Base-by-base conservation (phyloP, 2,888 invertebrate genomes). In the Dusona sp. region DNA sequence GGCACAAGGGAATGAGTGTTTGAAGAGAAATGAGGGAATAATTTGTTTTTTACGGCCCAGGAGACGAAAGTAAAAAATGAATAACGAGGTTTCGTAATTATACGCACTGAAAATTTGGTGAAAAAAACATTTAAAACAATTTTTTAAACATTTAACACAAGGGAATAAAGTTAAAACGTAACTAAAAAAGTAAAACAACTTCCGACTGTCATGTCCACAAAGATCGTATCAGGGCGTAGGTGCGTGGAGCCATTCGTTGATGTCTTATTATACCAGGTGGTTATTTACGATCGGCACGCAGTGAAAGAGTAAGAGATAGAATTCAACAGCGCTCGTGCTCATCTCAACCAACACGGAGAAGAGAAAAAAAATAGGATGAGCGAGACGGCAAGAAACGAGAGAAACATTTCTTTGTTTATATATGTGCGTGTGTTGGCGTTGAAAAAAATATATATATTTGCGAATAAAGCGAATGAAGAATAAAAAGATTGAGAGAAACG, bases 181-280 rank as follows among this genome's bases (percentile, higher is more conserved):
- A 61, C 4, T 29, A 68, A 83, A 42, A 64, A 77, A 84, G 61
- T 13, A 82, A 88, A 89, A 90, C 89, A 90, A 92, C 91, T 92
- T 92, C 91, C 92, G 90, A 92, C 90, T 90, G 90, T 91, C 90
- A 88, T 88, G 90, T 89, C 87, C 89, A 90, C 91, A 90, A 92
- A 92, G 92, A 92, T 92, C 86, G 89, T 91, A 92, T 92, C 92
- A 89, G 86, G 85, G 90, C 90, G 91, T 91, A 91, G 92, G 92
- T 92, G 91, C 90, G 80, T 86, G 86, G 88, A 90, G 89, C 87
- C 89, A 88, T 89, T 90, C 90, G 92, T 89, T 92, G 93, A 92
- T 92, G 92, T 93, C 93, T 93, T 91, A 91, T 92, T 92, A 92
- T 90, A 90, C 90, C 88, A 88, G 87, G 81, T 89, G 89, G 91